Conservation (phyloP, 2,888 invertebrate genomes). For the Dicycla oo region DNA sequence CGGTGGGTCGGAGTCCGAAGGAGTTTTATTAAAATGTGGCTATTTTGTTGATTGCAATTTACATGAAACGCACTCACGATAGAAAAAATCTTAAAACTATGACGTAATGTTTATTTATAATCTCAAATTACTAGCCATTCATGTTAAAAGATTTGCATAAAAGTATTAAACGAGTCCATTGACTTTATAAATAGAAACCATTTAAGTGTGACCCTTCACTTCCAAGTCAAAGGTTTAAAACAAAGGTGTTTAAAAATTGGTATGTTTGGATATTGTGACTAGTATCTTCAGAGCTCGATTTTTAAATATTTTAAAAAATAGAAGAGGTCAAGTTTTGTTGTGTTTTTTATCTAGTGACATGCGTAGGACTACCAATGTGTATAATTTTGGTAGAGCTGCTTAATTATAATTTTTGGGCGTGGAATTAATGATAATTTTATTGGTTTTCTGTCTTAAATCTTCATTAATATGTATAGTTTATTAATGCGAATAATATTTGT, state of each 20-base stretch:
- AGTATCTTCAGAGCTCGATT: background rate
- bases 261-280: rapidly evolving
- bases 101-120: slow-evolving; percentile 35
- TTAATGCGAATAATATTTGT: slow-evolving; percentile 25
- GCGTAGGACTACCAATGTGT: slow-evolving; percentile 44
- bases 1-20: no score
- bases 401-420: slow-evolving; percentile 46
- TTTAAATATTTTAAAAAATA: background rate
- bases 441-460: slow-evolving; percentile 31
- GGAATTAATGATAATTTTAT: slow-evolving; percentile 50
- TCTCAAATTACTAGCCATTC: slow-evolving; percentile 40
- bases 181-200: slow-evolving; percentile 30
- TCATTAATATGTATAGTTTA: slow-evolving; percentile 32
- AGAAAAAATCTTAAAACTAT: background rate
- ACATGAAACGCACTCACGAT: slow-evolving; percentile 1
- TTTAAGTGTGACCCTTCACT: slow-evolving; percentile 3
- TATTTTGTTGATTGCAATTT: no score
- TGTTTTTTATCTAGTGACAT: background rate
- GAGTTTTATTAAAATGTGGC: no score
- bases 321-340: slow-evolving; percentile 15
- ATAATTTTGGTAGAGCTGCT: slow-evolving; percentile 40
- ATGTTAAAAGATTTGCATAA: slow-evolving; percentile 54
- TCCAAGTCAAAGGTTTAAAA: background rate
- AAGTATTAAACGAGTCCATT: slow-evolving; percentile 42
- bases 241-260: slow-evolving; percentile 28